These are phyloP conservation scores for Trogon melanurus DNA, from an alignment of 2,113 vertebrate species.

Conservation along the genomic window DNA sequence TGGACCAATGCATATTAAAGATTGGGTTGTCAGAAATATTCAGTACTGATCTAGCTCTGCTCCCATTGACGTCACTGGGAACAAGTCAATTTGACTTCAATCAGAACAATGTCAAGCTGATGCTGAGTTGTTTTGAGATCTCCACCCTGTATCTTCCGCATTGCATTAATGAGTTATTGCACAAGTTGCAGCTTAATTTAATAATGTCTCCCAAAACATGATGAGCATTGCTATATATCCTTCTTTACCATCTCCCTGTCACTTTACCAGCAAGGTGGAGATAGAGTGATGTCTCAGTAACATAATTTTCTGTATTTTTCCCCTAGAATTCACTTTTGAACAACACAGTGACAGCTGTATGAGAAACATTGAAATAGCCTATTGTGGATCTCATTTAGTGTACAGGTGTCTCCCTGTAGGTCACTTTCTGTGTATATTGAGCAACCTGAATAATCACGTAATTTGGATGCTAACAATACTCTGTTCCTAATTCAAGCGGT, in stretches of 20 bases:
- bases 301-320: neutral
- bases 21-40: neutral
- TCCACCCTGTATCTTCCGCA: conserved; percentile 23
- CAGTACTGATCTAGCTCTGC: neutral
- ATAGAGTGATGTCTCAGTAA: neutral
- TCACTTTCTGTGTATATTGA: neutral
- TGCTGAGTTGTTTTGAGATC: conserved; percentile 46
- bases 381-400: neutral
- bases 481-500: neutral
- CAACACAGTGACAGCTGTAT: neutral
- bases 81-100: conserved; percentile 44
- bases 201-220: conserved; percentile 24
- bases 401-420: neutral
- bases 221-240: conserved; percentile 3
- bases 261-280: neutral
- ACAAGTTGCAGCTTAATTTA: conserved; percentile 54
- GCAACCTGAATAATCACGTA: neutral
- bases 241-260: neutral
- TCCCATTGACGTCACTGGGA: conserved; percentile 29
- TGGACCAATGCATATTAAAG: neutral
- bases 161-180: conserved; percentile 57
- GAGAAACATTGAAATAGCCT: neutral
- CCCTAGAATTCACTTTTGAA: neutral
- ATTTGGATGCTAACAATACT: neutral
- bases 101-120: conserved; percentile 37